Conservation (phyloP, 2,888 invertebrate species). For the Pycnomerus fuliginosus region DNA sequence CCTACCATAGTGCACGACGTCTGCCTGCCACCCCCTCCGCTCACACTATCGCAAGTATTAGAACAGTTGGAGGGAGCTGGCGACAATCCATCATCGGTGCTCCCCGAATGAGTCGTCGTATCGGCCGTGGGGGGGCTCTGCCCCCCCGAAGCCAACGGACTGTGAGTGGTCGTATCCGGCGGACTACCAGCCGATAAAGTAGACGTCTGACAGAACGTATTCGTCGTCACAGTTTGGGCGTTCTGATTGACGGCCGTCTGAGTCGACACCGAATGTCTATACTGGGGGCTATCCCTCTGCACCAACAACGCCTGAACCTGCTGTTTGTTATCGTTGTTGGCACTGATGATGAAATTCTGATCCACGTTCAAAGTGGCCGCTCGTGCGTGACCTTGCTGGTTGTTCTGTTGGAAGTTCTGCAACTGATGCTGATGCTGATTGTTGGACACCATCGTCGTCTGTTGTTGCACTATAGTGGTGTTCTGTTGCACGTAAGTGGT, state of each 20-base stretch:
- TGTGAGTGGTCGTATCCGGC: slow-evolving; percentile 83
- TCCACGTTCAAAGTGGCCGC: slow-evolving; percentile 59
- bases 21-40: slow-evolving; percentile 44
- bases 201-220: slow-evolving; percentile 53
- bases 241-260: slow-evolving; percentile 65
- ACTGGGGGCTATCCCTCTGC: slow-evolving; percentile 41
- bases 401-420: slow-evolving; percentile 48
- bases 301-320: slow-evolving; percentile 44
- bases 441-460: slow-evolving; percentile 74
- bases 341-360: slow-evolving; percentile 57
- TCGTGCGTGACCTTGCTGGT: slow-evolving; percentile 46
- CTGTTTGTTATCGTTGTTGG: slow-evolving; percentile 48
- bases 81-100: slow-evolving; percentile 52
- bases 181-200: slow-evolving; percentile 61
- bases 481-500: slow-evolving; percentile 82
- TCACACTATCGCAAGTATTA: slow-evolving; percentile 41
- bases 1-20: slow-evolving; percentile 52
- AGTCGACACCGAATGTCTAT: slow-evolving; percentile 71
- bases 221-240: slow-evolving; percentile 51
- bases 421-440: slow-evolving; percentile 56
- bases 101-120: slow-evolving; percentile 51
- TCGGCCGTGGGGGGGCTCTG: slow-evolving; percentile 53
- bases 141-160: slow-evolving; percentile 66
- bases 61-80: slow-evolving; percentile 52
- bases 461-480: slow-evolving; percentile 81